These are phyloP conservation scores for Drosophila ustulata DNA, from an alignment of 2,888 invertebrate genomes.

Conservation along the genomic window DNA sequence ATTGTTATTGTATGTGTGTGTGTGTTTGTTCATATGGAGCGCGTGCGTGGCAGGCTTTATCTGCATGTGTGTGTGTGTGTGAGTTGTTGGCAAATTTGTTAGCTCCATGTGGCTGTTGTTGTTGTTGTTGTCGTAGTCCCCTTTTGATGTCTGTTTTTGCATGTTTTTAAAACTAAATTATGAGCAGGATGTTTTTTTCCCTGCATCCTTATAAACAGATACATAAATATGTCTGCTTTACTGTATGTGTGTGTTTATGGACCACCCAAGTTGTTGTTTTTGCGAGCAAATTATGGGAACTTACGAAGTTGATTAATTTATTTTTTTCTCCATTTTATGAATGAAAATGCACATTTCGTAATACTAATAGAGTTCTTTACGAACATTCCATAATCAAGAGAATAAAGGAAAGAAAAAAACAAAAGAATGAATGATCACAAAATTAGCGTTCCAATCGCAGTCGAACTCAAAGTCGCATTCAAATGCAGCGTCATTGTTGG, in stretches of 20 bases:
- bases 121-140: slow-evolving; percentile 42
- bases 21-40: slow-evolving; percentile 44
- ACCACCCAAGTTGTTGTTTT: slow-evolving; percentile 59
- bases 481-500: slow-evolving; percentile 72
- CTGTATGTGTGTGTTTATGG: slow-evolving; percentile 25
- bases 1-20: slow-evolving; percentile 30
- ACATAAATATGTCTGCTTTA: not conserved
- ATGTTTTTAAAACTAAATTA: slow-evolving; percentile 73
- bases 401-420: slow-evolving; percentile 28
- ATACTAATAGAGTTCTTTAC: not conserved
- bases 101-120: slow-evolving; percentile 55
- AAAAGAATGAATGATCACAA: slow-evolving; percentile 44
- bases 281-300: slow-evolving; percentile 37
- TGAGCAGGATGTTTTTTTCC: slow-evolving; percentile 60
- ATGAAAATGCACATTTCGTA: slow-evolving; percentile 42
- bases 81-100: slow-evolving; percentile 78
- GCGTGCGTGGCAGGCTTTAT: slow-evolving; percentile 68
- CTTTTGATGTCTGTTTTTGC: slow-evolving; percentile 74
- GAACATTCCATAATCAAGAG: slow-evolving; percentile 17
- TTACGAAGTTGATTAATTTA: slow-evolving; percentile 27
- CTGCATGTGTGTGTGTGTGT: slow-evolving; percentile 37
- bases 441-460: slow-evolving; percentile 69
- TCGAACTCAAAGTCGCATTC: slow-evolving; percentile 63
- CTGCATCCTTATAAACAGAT: slow-evolving; percentile 5
- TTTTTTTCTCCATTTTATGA: slow-evolving; percentile 41